Base-by-base conservation (phyloP, 2,888 invertebrate genomes). In the Dorcus hopei region DNA sequence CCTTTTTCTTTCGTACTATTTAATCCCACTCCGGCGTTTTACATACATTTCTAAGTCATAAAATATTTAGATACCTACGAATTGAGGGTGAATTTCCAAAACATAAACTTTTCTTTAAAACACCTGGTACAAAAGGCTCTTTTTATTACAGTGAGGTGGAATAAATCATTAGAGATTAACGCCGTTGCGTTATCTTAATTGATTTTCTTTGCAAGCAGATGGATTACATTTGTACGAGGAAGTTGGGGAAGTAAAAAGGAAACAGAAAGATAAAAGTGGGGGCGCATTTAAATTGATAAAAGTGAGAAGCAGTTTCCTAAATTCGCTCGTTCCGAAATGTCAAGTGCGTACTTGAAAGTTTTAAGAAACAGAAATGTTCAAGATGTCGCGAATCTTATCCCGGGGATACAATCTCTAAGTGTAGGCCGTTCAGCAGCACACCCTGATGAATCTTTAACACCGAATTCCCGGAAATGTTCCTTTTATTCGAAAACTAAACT, bases 261-360 rank as follows among this genome's bases (percentile, higher is more conserved):
- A 23, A 45, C 23, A 45, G 39, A 26, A 47, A 52, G 45, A 49
- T 39, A 52, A 52, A 52, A 52, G 51, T 26, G 42, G 50, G 56
- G 55, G 54, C 54, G 61, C 50, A 55, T 61, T 54, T 55, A 55
- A 54, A 56, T 52, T 53, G 59, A 53, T 42, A 61, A 41, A 51
- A 58, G 54, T 49, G 54, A 54, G 54, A 40, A 50, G 53, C 54
- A 19, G 47, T 61, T 57, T 53, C 38, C 51, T 49, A 45, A 49
- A 50, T 61, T 61, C 52, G 19, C 52, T 51, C 48, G 61, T 54
- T 55, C 52, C 49, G 41, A 52, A 38, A 54, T 58, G 61, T 58
- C 57, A 58, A 61, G 61, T 55, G 47, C 52, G 52, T 50, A 49
- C 52, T 43, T 61, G 52, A 58, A 58, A 61, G 40, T 61, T 61